Conservation (phyloP, 2,113 vertebrate genomes). For the Chaetorhynchus papuensis region DNA sequence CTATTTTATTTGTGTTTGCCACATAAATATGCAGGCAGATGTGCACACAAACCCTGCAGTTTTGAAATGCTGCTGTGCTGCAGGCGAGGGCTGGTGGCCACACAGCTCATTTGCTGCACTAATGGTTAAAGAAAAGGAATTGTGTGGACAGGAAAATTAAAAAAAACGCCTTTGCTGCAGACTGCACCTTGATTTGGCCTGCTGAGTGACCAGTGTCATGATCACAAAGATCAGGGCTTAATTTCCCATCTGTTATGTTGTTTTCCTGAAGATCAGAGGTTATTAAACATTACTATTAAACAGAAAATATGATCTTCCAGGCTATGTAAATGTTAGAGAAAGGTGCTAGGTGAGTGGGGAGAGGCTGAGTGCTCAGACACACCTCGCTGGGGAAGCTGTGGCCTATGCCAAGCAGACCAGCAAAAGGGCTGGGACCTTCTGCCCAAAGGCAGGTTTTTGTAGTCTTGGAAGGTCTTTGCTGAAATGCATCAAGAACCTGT, state of each 20-base stretch:
- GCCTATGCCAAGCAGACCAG: neutral
- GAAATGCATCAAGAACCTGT: neutral
- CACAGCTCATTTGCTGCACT: neutral
- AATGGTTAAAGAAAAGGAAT: neutral
- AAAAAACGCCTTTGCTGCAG: neutral
- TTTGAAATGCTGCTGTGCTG: neutral
- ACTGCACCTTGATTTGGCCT: neutral
- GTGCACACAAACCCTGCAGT: neutral
- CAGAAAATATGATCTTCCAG: neutral
- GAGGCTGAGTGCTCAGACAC: neutral
- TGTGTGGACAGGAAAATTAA: neutral
- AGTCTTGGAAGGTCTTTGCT: neutral
- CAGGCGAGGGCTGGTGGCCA: neutral
- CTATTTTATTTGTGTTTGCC: neutral
- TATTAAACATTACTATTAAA: neutral
- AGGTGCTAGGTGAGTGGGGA: neutral
- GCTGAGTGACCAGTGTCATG: neutral
- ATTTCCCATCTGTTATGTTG: neutral
- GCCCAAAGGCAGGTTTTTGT: neutral
- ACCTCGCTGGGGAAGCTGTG: rapidly evolving
- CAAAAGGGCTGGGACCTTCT: neutral
- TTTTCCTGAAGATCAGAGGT: neutral
- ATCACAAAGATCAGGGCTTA: neutral
- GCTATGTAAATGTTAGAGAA: neutral
- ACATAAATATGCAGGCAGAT: neutral